phyloP scores from a whole-genome alignment of 2,113 vertebrate species.

The Sebastes fasciatus region DNA sequence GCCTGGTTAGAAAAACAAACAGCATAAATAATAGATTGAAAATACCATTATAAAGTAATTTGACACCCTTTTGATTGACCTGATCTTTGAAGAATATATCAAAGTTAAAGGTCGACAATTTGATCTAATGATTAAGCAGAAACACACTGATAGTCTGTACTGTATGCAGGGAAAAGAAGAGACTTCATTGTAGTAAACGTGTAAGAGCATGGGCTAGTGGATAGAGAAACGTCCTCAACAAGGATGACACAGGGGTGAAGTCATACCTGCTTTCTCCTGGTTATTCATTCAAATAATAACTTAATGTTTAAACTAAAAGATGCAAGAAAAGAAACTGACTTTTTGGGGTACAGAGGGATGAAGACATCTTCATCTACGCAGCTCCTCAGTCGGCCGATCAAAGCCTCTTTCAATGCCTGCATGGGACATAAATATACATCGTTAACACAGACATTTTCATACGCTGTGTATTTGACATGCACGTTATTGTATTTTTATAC shows the following conservation, averaged over 20 bases:
- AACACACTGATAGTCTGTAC: background rate
- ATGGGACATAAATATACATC: conserved; percentile 38
- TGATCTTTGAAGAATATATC: background rate
- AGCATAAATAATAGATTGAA: background rate
- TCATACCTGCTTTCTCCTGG: background rate
- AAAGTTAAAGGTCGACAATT: background rate
- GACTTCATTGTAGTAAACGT: background rate
- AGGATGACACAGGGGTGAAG: background rate
- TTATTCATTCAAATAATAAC: background rate
- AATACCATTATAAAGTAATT: background rate
- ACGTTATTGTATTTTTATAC: background rate
- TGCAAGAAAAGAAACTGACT: conserved; percentile 60
- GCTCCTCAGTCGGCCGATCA: conserved; percentile 86
- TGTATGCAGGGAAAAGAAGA: background rate
- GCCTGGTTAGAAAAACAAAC: conserved; percentile 72
- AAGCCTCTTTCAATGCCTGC: conserved; percentile 85
- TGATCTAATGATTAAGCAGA: background rate
- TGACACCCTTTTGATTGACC: background rate
- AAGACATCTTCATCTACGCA: conserved; percentile 94
- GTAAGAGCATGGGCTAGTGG: background rate
- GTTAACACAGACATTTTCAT: background rate
- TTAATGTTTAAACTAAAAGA: conserved; percentile 6
- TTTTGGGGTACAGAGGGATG: conserved; percentile 90
- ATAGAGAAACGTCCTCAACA: background rate
- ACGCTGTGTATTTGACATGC: background rate